Percentiles rank a stretch among this genome's conserved stretches.
Evolutionary conservation across 2,888 invertebrate genomes (phyloP).

Genomic region (Timema podura): DNA sequence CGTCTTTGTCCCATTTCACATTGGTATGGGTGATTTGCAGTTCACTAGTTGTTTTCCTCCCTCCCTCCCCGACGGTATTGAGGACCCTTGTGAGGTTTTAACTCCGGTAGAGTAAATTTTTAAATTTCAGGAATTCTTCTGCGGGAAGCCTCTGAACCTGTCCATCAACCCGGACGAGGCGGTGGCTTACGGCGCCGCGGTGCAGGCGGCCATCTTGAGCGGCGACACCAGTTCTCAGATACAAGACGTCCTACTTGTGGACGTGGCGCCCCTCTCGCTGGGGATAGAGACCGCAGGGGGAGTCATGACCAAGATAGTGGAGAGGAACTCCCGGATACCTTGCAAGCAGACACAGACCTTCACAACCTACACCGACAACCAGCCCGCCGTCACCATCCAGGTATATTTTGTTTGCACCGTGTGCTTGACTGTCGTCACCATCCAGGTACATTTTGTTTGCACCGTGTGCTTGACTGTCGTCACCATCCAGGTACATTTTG

Average conservation of each 20-base stretch:
- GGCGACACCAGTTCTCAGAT: conserved; percentile 58
- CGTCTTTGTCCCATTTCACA: too few relatives aligned
- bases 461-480: too few relatives aligned
- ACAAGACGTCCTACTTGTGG: conserved; percentile 67
- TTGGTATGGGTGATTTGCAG: too few relatives aligned
- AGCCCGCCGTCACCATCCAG: conserved; percentile 83
- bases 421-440: too few relatives aligned
- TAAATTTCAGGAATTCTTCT: conserved; percentile 64
- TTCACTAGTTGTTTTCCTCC: too few relatives aligned
- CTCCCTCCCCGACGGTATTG: too few relatives aligned
- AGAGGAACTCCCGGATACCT: conserved; percentile 54
- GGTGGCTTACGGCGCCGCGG: conserved; percentile 44
- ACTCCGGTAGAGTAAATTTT: background rate
- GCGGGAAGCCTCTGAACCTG: conserved; percentile 62
- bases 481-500: too few relatives aligned
- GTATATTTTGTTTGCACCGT: conserved; percentile 23
- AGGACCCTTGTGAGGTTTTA: too few relatives aligned
- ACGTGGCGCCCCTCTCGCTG: conserved; percentile 64
- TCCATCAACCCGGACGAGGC: conserved; percentile 71
- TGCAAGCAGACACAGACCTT: conserved; percentile 63
- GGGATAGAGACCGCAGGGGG: conserved; percentile 78
- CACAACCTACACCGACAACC: conserved; percentile 89
- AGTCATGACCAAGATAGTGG: conserved; percentile 65
- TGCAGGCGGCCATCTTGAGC: conserved; percentile 40
- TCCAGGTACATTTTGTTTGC: too few relatives aligned